Evolutionary conservation across 1,140 invertebrate species (phyloP), one percentile per base, ranked within the genome.

Genomic region (Ostrea denselamellosa): DNA sequence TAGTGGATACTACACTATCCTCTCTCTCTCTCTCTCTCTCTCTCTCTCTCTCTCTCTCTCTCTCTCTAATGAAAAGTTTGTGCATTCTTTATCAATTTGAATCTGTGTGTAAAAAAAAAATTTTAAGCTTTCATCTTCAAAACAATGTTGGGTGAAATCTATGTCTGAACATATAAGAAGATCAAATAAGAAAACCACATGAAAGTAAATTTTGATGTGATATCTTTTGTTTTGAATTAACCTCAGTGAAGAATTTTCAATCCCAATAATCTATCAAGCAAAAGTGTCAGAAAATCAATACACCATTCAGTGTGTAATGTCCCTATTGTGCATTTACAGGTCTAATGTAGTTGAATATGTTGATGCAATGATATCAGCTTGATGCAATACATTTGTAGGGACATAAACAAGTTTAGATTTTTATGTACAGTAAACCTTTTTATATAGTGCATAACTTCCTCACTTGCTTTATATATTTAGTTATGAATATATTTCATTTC

Each of bases 251-350:
- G 10, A 14, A 8, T 14, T 14, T 77, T 34, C 68, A 77, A 14
- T 28, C 25, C 2, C 68, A 34, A 77, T 77, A 77, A 77, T 77
- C 68, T 34, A 77, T 77, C 68, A 77, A 34, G 22, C 10, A 25
- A 77, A 77, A 77, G 68, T 77, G 68, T 77, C 68, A 77, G 68
- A 77, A 77, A 77, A 77, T 77, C 68, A 77, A 77, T 77, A 77
- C 28, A 22, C 9, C 5, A 25, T 25, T 3, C 28, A 71, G 14
- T 22, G 0, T 25, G 28, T 28, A 34, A 77, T 77, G 25, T 77
- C 7, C 12, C 68, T 25, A 77, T 34, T 77, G 28, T 34, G 28
- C 22, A 77, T 77, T 77, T 77, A 77, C 68, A 77, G 28, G 22
- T 77, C 68, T 28, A 34, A 77, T 34, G 68, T 77, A 28, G 5